Evolutionary conservation across 2,113 vertebrate species (phyloP), one percentile per base, ranked within the genome.

Genomic region (Mungos mungo): DNA sequence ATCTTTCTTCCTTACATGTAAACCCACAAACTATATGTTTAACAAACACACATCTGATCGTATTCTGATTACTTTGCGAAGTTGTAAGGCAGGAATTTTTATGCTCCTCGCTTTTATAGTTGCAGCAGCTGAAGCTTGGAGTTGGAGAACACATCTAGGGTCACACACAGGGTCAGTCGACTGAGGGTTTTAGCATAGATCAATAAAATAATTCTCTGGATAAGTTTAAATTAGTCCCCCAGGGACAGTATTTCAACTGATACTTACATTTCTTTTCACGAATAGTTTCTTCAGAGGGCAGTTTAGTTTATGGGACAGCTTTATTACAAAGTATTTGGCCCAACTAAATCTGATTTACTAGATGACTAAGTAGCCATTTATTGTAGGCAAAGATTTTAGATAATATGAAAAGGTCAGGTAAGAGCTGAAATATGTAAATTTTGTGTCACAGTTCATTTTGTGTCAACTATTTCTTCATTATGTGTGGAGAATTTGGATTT

Each of bases 281-380:
- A 93, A 89, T 80, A 90, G 33, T 92, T 95, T 96, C 47, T 97
- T 96, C 74, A 96, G 31, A 96, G 81, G 29, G 63, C 27, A 95
- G 65, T 92, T 89, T 93, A 93, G 63, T 93, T 96, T 93, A 96
- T 84, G 25, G 38, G 79, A 92, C 69, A 84, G 69, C 95, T 98
- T 96, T 97, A 97, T 96, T 97, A 87, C 63, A 96, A 97, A 79
- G 68, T 85, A 96, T 98, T 96, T 90, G 77, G 41, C 15, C 18
- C 41, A 96, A 95, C 41, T 80, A 83, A 97, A 97, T 96, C 97
- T 97, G 83, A 97, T 96, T 98, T 97, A 96, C 72, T 84, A 93
- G 84, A 95, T 93, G 80, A 96, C 92, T 97, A 97, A 95, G 41
- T 95, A 97, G 86, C 3, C 63, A 90, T 96, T 92, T 96, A 97